Evolutionary conservation across 2,113 vertebrate species (phyloP), one percentile per base, ranked within the genome.

Genomic region (Tetraodon nigroviridis): DNA sequence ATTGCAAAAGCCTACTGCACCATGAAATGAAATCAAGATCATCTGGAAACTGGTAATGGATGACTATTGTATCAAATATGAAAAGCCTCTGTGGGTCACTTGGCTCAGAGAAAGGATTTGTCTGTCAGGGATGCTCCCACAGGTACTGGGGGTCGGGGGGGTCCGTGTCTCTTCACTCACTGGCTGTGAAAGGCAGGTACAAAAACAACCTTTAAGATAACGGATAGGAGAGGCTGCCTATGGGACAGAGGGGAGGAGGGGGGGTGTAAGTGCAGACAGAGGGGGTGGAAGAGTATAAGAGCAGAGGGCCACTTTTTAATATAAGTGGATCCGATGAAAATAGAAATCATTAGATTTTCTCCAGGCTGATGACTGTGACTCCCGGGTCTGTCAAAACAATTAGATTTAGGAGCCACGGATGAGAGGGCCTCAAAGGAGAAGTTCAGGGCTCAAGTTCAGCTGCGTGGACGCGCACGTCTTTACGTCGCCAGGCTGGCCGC

Each of bases 301-400:
- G 11, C 1, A 3, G 10, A 22, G 19, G 22, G 46, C 37, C 4
- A 8, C 11, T 13, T 11, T 15, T 84, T 55, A 86, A 86, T 88
- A 79, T 85, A 84, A 89, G 81, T 81, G 58, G 55, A 80, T 73
- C 78, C 91, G 87, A 92, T 90, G 85, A 90, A 90, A 92, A 91
- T 91, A 91, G 86, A 88, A 85, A 54, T 69, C 88, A 92, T 92
- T 90, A 90, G 87, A 91, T 93, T 90, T 76, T 74, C 82, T 90
- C 74, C 78, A 84, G 83, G 82, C 74, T 86, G 83, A 86, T 84
- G 86, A 85, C 84, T 83, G 66, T 63, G 68, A 77, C 80, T 89
- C 87, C 86, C 84, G 70, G 64, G 85, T 86, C 86, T 81, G 91
- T 94, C 92, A 93, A 87, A 92, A 86, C 89, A 90, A 94, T 93